Base-by-base conservation (phyloP, 2,797 vertebrate genomes). In the Nannoperca australis region DNA sequence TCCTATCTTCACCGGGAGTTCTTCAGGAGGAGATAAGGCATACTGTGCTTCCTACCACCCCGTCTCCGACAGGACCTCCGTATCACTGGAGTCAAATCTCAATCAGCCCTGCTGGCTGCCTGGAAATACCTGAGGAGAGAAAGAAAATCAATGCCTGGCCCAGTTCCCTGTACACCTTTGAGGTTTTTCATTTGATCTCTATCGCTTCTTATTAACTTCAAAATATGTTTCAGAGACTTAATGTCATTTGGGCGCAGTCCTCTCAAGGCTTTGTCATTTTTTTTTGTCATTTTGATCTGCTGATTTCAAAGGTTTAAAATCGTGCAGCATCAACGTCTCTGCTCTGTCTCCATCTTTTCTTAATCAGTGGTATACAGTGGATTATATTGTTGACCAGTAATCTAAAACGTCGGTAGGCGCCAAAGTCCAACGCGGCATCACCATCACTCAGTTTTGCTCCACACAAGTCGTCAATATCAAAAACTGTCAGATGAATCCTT, bases 61-160 rank as follows among this genome's bases (percentile, higher is more conserved):
- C 13, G 18, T 78, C 71, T 82, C 72, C 18, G 7, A 61, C 64
- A 70, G 76, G 73, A 85, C 78, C 62, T 81, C 50, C 22, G 30
- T 81, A 90, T 84, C 89, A 58, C 71, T 64, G 38, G 65, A 86
- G 85, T 81, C 73, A 77, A 85, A 92, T 86, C 88, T 89, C 85
- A 87, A 85, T 91, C 88, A 82, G 75, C 42, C 53, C 49, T 32
- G 67, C 71, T 24, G 72, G 71, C 65, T 64, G 60, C 49, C 61
- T 73, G 69, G 73, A 75, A 90, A 86, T 63, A 83, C 81, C 79
- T 6, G 40, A 68, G 78, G 72, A 84, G 30, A 75, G 60, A 79
- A 74, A 59, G 73, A 61, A 91, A 88, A 91, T 87, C 86, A 73
- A 82, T 49, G 53, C 67, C 70, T 78, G 65, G 70, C 77, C 68